Evolutionary conservation across 2,113 vertebrate genomes (phyloP).

Genomic region (Struthidea cinerea): DNA sequence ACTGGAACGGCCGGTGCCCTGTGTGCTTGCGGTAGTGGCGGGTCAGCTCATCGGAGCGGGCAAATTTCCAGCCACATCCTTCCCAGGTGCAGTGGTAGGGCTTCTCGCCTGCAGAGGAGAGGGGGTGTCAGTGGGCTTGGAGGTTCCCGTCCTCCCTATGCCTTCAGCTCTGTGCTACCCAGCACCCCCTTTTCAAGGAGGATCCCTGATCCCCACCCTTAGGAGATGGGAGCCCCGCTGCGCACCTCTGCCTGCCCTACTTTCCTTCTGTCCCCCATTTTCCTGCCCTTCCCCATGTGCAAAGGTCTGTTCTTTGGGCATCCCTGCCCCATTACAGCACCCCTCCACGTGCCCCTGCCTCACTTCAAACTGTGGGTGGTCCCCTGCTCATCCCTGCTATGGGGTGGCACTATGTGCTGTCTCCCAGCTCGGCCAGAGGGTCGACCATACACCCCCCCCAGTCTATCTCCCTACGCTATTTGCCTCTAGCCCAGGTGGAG

Average conservation of each 20-base stretch:
- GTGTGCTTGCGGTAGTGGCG: slow-evolving; percentile 93
- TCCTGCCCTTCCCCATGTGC: not conserved
- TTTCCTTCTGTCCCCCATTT: not conserved
- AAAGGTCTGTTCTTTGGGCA: not conserved
- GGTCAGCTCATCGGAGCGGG: slow-evolving; percentile 90
- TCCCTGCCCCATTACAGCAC: too few relatives aligned
- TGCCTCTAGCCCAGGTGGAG: too few relatives aligned
- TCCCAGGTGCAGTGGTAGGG: slow-evolving; percentile 98
- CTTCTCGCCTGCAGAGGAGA: slow-evolving; percentile 85
- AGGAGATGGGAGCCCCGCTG: not conserved
- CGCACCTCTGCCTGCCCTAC: too few relatives aligned
- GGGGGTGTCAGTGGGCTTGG: not conserved
- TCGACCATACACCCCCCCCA: too few relatives aligned
- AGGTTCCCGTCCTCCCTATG: not conserved
- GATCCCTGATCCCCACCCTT: not conserved
- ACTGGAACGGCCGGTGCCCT: slow-evolving; percentile 87
- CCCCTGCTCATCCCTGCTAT: not conserved
- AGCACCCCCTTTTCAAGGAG: not conserved
- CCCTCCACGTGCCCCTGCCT: not conserved
- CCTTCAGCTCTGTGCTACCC: not conserved
- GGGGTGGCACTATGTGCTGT: not conserved
- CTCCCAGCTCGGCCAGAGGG: not conserved
- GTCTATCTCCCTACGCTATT: not conserved
- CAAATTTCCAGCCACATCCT: slow-evolving; percentile 95
- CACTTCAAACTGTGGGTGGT: not conserved